phyloP scores from a whole-genome alignment of 2,888 invertebrate species.

The Geotrupes spiniger region DNA sequence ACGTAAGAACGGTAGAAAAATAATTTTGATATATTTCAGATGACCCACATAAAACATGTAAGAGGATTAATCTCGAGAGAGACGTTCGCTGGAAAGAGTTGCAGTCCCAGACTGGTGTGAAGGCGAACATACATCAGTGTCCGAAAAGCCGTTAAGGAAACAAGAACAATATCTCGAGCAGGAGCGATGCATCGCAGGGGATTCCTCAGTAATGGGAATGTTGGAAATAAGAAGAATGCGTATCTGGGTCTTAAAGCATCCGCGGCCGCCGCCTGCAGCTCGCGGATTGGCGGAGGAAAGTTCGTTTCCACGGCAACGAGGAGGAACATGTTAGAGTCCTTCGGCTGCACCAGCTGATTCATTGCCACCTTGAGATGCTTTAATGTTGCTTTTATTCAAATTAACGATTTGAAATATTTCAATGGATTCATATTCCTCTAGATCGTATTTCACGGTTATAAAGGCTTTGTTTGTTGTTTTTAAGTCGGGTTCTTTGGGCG shows the following conservation, averaged over 20 bases:
- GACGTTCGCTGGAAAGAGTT: slow-evolving; percentile 18
- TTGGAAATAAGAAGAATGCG: slow-evolving; percentile 45
- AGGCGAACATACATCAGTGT: slow-evolving; percentile 40
- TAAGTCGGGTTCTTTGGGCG: slow-evolving; percentile 2
- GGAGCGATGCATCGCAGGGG: slow-evolving; percentile 48
- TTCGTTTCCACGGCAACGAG: slow-evolving; percentile 49
- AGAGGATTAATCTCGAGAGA: slow-evolving; percentile 18
- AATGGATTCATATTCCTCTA: slow-evolving; percentile 46
- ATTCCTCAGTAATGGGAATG: slow-evolving; percentile 47
- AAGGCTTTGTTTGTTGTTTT: slow-evolving; percentile 15
- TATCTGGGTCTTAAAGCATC: slow-evolving; percentile 47
- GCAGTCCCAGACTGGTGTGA: slow-evolving; percentile 22
- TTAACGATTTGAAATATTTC: slow-evolving; percentile 49
- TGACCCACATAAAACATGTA: slow-evolving; percentile 23
- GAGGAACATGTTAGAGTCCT: slow-evolving; percentile 46
- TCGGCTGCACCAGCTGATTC: slow-evolving; percentile 48
- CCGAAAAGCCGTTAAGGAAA: slow-evolving; percentile 47
- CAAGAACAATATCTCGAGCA: slow-evolving; percentile 47
- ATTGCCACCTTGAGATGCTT: slow-evolving; percentile 53
- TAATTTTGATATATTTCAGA: slow-evolving; percentile 4
- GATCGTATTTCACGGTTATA: slow-evolving; percentile 40
- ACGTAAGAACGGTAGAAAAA: no score
- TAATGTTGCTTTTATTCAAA: slow-evolving; percentile 53
- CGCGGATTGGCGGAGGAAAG: slow-evolving; percentile 47
- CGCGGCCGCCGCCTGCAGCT: slow-evolving; percentile 46